Conservation (phyloP, 2,888 invertebrate species). For the Sarcophaga carnaria region DNA sequence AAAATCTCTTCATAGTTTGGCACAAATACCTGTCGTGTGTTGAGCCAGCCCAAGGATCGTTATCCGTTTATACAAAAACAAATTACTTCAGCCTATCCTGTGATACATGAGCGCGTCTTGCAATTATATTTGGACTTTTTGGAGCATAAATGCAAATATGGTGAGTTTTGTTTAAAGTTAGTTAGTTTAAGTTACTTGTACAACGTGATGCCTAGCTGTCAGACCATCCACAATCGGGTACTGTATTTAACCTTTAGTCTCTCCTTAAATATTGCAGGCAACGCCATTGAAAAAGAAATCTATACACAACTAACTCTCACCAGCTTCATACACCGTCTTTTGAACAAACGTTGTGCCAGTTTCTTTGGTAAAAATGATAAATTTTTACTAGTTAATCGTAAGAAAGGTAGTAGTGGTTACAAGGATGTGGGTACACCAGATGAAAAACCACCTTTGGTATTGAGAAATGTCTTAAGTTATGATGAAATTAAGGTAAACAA, state of each 20-base stretch:
- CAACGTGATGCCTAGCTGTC: neutral
- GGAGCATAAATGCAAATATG: slow-evolving; percentile 83
- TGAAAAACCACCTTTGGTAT: slow-evolving; percentile 82
- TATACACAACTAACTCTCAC: slow-evolving; percentile 82
- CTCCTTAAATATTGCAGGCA: slow-evolving; percentile 72
- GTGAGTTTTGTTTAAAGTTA: slow-evolving; percentile 69
- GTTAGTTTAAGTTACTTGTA: neutral
- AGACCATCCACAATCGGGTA: no score
- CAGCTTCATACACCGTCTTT: slow-evolving; percentile 83
- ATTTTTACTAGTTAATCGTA: slow-evolving; percentile 81
- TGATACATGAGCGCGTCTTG: slow-evolving; percentile 86
- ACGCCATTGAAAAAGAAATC: slow-evolving; percentile 77
- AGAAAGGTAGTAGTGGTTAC: slow-evolving; percentile 83
- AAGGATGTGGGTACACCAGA: slow-evolving; percentile 82
- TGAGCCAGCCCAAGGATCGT: slow-evolving; percentile 75
- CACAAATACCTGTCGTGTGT: slow-evolving; percentile 77
- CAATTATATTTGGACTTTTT: slow-evolving; percentile 85
- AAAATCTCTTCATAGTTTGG: slow-evolving; percentile 75
- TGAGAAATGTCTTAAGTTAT: slow-evolving; percentile 83
- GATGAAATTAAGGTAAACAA: slow-evolving; percentile 84
- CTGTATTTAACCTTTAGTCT: neutral
- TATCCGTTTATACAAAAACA: slow-evolving; percentile 75
- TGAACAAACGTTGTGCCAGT: slow-evolving; percentile 83
- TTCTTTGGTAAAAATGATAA: slow-evolving; percentile 82
- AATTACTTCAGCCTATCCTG: slow-evolving; percentile 85